Evolutionary conservation across 2,797 vertebrate species (phyloP), one percentile per base, ranked within the genome.

Genomic region (Garrulus glandarius): DNA sequence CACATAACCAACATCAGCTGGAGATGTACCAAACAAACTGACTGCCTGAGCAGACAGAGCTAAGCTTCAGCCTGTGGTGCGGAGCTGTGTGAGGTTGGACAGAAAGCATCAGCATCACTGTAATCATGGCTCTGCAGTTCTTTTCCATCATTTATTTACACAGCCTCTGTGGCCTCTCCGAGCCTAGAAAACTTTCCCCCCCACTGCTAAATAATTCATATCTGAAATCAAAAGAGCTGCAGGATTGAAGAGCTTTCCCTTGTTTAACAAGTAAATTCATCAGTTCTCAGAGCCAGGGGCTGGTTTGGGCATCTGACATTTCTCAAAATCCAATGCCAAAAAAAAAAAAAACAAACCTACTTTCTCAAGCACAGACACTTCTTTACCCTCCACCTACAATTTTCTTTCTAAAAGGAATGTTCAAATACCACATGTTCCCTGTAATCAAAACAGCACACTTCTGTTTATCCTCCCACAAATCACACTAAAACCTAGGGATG

Each of bases 391-490:
- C 69, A 90, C 79, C 63, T 46, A 70, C 77, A 56, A 63, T 76
- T 75, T 86, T 78, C 76, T 64, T 87, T 50, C 91, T 79, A 72
- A 82, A 91, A 94, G 12, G 61, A 87, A 88, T 36, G 37, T 44
- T 90, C 50, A 75, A 81, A 89, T 81, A 55, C 50, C 92, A 79
- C 60, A 24, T 6, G n/a, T 47, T 84, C 70, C 74, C 80, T 70
- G 77, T 84, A 88, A 92, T 76, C 85, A 82, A 90, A 95, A 75
- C 47, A 68, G 52, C 74, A 88, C 41, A 37, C 39, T 95, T 92
- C 53, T 17, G 12, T 89, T 88, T 95, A 68, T 84, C 89, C 57
- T 96, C 87, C 92, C 87, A 90, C 76, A 83, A 78, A 81, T 84
- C 76, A 55, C 69, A 52, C 24, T 36, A 84, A 93, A 84, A 72